Conservation (phyloP, 2,113 vertebrate species). For the Menura novaehollandiae region DNA sequence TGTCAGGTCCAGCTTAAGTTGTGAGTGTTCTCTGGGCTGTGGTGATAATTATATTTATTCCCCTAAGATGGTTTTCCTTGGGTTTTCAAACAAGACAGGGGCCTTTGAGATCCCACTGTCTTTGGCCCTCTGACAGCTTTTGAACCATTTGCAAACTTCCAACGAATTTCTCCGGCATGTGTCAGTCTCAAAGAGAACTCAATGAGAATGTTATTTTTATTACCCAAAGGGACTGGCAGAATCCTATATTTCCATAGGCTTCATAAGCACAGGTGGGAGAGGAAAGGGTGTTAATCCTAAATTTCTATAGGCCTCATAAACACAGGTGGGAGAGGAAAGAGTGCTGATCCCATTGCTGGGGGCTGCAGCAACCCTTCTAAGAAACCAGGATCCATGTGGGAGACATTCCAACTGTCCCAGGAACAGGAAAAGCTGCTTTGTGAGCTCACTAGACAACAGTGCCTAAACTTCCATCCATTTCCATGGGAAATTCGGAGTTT, state of each 20-base stretch:
- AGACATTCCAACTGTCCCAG: neutral
- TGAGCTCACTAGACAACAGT: neutral
- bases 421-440: neutral
- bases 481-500: neutral
- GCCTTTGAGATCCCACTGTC: neutral
- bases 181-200: neutral
- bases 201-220: neutral
- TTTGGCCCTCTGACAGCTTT: neutral
- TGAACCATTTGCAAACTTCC: neutral
- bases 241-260: neutral
- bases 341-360: neutral
- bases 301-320: neutral
- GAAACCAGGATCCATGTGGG: neutral
- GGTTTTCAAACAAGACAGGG: neutral
- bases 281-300: neutral
- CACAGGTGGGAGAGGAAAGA: neutral
- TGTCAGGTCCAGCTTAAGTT: neutral
- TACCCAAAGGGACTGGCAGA: neutral
- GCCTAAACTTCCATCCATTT: neutral
- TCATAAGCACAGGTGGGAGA: neutral
- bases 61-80: neutral
- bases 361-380: neutral
- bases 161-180: neutral
- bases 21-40: neutral
- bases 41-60: conserved; percentile 23